These are phyloP conservation scores for Rhingia rostrata DNA, from an alignment of 2,888 invertebrate species.

Conservation along the genomic window DNA sequence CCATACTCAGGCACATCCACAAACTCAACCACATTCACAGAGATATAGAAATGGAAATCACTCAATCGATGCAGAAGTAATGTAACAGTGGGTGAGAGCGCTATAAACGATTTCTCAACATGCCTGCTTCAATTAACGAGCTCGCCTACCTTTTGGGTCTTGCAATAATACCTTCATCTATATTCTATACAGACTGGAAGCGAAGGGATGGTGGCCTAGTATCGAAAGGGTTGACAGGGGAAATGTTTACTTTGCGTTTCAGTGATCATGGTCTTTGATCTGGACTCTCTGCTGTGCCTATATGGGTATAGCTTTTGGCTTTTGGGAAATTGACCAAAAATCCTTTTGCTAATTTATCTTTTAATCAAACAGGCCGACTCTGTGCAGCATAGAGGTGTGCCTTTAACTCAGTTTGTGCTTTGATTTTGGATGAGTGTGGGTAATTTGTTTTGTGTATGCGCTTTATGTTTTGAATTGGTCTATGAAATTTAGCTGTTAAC, in stretches of 20 bases:
- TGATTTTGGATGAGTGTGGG: slow-evolving; percentile 30
- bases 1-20: neutral
- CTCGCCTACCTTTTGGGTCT: slow-evolving; percentile 56
- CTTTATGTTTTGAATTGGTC: slow-evolving; percentile 34
- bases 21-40: neutral
- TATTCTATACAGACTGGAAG: neutral
- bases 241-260: slow-evolving; percentile 71
- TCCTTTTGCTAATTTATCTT: slow-evolving; percentile 72
- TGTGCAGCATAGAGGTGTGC: neutral
- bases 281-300: slow-evolving; percentile 4
- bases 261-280: slow-evolving; percentile 70
- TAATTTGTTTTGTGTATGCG: slow-evolving; percentile 15
- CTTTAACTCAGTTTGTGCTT: neutral
- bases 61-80: slow-evolving; percentile 72
- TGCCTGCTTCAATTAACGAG: slow-evolving; percentile 71
- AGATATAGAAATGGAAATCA: slow-evolving; percentile 55
- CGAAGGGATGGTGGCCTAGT: neutral
- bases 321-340: slow-evolving; percentile 70
- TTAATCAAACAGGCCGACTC: slow-evolving; percentile 58
- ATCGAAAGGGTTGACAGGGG: slow-evolving; percentile 34
- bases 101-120: slow-evolving; percentile 71
- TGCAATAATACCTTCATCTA: slow-evolving; percentile 43
- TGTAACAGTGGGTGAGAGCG: slow-evolving; percentile 55
- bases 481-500: slow-evolving; percentile 41
- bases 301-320: slow-evolving; percentile 50